Percentiles rank a stretch among this genome's conserved stretches.
phyloP scores from a whole-genome alignment of 1,140 invertebrate species.

The Orchesella cincta region DNA sequence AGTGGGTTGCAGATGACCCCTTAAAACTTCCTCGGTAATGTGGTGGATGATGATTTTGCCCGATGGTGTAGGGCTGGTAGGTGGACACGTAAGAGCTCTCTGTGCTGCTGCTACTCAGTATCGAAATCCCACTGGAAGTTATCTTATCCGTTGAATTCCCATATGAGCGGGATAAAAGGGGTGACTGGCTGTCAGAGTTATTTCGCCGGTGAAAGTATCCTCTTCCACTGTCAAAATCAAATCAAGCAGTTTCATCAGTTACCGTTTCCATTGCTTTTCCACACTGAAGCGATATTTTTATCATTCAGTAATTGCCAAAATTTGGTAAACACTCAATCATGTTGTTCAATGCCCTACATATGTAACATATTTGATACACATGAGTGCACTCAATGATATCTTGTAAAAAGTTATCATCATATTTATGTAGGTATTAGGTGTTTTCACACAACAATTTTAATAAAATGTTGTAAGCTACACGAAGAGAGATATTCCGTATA shows the following conservation, averaged over 20 bases:
- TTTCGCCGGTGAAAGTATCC: conserved; percentile 37
- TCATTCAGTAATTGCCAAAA: no score
- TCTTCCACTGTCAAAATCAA: not conserved
- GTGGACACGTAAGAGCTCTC: conserved; percentile 16
- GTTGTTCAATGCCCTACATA: no score
- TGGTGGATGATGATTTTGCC: conserved; percentile 57
- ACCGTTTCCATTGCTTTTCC: not conserved
- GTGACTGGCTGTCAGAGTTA: conserved; percentile 45
- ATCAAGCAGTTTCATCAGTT: not conserved
- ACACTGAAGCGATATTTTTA: not conserved
- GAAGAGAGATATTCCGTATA: no score
- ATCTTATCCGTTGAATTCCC: conserved; percentile 27
- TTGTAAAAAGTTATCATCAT: no score
- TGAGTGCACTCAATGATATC: no score
- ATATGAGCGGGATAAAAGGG: conserved; percentile 31
- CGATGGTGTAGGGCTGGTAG: conserved; percentile 33
- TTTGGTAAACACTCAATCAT: no score
- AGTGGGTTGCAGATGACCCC: conserved; percentile 50
- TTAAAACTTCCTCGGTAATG: conserved; percentile 61
- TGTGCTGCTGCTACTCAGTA: conserved; percentile 35
- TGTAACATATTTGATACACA: no score
- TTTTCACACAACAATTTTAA: no score
- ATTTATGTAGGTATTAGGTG: no score
- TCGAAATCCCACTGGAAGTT: conserved; percentile 20
- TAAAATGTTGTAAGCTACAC: no score